These are phyloP conservation scores for Phengaris alcon DNA, from an alignment of 2,888 invertebrate genomes.

Conservation along the genomic window DNA sequence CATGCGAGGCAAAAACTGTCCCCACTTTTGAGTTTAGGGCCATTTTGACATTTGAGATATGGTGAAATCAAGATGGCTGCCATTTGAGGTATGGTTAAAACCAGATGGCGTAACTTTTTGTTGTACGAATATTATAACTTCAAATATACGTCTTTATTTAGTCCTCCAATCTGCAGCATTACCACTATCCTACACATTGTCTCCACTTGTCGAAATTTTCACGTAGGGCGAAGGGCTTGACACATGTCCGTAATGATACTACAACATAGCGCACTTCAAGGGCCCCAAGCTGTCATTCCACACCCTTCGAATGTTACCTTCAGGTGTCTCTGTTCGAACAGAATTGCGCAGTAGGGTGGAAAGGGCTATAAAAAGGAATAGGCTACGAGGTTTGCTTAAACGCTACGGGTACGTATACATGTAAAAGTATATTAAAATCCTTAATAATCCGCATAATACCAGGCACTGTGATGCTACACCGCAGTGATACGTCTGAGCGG, in stretches of 20 bases:
- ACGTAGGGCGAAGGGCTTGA: conserved; percentile 45
- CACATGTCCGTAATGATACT: conserved; percentile 67
- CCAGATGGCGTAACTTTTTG: too few relatives aligned
- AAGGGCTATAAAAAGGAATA: not conserved
- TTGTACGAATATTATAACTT: not conserved
- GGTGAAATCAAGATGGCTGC: too few relatives aligned
- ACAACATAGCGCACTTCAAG: conserved; percentile 66
- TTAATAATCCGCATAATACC: too few relatives aligned
- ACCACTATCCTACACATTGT: not conserved
- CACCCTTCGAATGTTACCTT: conserved; percentile 65
- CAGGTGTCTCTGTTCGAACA: conserved; percentile 57
- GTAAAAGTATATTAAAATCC: too few relatives aligned
- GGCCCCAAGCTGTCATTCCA: conserved; percentile 33
- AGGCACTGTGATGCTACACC: too few relatives aligned
- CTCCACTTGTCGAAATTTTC: conserved; percentile 44
- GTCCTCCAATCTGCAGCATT: too few relatives aligned
- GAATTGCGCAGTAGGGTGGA: not conserved
- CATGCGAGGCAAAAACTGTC: too few relatives aligned
- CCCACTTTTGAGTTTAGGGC: too few relatives aligned
- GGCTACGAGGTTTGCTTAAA: not conserved
- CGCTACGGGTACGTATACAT: not conserved
- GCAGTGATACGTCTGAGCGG: too few relatives aligned
- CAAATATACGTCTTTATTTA: not conserved
- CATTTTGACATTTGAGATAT: too few relatives aligned
- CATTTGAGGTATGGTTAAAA: too few relatives aligned